Evolutionary conservation across 1,140 invertebrate genomes (phyloP).

Genomic region (Trichoplusia ni): DNA sequence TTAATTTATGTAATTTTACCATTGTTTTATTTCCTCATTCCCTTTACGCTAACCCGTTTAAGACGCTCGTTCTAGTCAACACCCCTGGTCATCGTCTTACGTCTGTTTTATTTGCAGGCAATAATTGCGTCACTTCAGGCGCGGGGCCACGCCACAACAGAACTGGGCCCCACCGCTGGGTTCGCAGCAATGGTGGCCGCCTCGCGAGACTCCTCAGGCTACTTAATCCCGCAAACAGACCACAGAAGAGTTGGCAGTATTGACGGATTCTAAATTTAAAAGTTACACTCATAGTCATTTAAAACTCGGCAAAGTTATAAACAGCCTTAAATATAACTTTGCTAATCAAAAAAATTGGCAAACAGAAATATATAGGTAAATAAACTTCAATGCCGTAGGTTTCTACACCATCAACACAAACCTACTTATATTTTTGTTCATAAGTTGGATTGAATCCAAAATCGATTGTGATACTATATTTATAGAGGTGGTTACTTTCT

Average conservation of each 20-base stretch:
- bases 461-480: constrained; percentile 31
- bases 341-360: no score
- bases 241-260: constrained; percentile 74
- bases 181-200: constrained; percentile 80
- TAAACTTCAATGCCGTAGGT: no score
- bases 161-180: constrained; percentile 69
- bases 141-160: constrained; percentile 74
- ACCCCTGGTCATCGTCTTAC: no score
- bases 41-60: no score
- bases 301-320: background rate
- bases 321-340: no score
- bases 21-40: no score
- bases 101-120: constrained; percentile 46
- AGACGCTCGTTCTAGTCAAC: no score
- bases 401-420: background rate
- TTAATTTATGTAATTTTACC: no score
- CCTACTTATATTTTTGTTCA: background rate
- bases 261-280: constrained; percentile 64
- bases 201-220: constrained; percentile 55
- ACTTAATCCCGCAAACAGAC: constrained; percentile 68
- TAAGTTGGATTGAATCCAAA: constrained; percentile 20
- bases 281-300: background rate
- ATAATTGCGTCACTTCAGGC: constrained; percentile 54
- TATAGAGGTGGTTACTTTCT: constrained; percentile 1
- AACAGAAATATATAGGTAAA: no score